phyloP scores from a whole-genome alignment of 2,888 invertebrate species.

The Nomada lathburiana region DNA sequence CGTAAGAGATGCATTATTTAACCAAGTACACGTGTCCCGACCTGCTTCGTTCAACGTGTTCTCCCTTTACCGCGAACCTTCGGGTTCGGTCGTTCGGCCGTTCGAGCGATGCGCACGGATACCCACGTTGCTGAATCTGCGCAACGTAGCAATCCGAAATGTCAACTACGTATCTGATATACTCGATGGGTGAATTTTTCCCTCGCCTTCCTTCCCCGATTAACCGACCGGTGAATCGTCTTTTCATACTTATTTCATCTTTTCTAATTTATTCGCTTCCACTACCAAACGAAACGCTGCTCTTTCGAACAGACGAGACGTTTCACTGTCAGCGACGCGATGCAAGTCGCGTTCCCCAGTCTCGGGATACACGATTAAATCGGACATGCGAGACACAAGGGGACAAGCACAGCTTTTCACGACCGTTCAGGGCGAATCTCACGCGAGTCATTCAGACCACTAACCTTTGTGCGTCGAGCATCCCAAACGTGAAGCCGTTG shows the following conservation, averaged over 20 bases:
- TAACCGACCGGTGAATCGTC: too few species aligned
- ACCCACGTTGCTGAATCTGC: constrained; percentile 19
- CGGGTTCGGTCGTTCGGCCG: constrained; percentile 1
- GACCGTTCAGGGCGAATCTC: background rate
- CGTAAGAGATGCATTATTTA: constrained; percentile 80
- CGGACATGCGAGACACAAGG: background rate
- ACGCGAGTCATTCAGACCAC: constrained; percentile 20
- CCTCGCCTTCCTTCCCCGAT: background rate
- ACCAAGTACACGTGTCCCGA: constrained; percentile 82
- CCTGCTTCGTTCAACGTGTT: constrained; percentile 74
- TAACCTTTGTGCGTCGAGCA: constrained; percentile 63
- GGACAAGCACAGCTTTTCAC: background rate
- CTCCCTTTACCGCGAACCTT: constrained; percentile 27
- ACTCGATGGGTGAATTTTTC: background rate
- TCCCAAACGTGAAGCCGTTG: constrained; percentile 44
- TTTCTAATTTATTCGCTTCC: too few species aligned
- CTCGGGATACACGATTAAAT: background rate
- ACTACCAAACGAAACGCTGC: too few species aligned
- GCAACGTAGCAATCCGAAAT: constrained; percentile 16
- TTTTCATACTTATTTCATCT: too few species aligned
- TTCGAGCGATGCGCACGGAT: constrained; percentile 35
- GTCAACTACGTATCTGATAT: background rate
- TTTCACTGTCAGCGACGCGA: too few species aligned
- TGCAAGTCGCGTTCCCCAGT: too few species aligned
- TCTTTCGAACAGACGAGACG: too few species aligned